These are phyloP conservation scores for Penaeus indicus DNA, from an alignment of 1,140 invertebrate species.

Conservation along the genomic window DNA sequence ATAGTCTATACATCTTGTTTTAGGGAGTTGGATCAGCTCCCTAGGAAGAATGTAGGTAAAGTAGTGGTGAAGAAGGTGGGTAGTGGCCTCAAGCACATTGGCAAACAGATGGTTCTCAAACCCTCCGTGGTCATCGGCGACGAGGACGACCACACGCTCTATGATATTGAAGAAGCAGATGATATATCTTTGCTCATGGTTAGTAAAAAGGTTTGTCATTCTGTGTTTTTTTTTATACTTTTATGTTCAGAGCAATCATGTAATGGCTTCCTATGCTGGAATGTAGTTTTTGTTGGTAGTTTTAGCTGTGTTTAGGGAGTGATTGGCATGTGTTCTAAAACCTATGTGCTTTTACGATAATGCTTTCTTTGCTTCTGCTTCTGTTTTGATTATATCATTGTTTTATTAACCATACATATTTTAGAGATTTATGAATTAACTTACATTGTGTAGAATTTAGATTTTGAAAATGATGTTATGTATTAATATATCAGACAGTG, in stretches of 20 bases:
- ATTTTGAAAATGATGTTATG: no score
- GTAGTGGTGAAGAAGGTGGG: slow-evolving; percentile 63
- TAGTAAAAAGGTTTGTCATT: slow-evolving; percentile 1
- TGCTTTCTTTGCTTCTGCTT: no score
- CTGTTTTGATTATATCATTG: no score
- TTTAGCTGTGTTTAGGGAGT: no score
- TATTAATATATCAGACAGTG: no score
- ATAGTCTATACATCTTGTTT: background rate
- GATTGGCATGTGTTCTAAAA: background rate
- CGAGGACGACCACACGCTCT: slow-evolving; percentile 49
- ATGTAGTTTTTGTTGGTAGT: no score
- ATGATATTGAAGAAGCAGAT: slow-evolving; percentile 62
- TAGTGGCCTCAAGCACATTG: slow-evolving; percentile 59
- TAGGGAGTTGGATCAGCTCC: slow-evolving; percentile 41
- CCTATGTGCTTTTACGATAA: background rate
- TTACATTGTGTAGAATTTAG: no score
- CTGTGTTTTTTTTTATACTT: background rate
- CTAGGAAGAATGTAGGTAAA: slow-evolving; percentile 53
- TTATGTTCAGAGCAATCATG: background rate
- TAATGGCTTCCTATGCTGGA: no score
- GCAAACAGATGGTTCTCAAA: slow-evolving; percentile 59
- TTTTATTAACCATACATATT: no score
- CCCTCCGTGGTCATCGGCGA: slow-evolving; percentile 58
- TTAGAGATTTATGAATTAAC: no score
- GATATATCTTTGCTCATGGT: slow-evolving; percentile 58